Base-by-base conservation (phyloP, 1,140 invertebrate genomes). In the Drosophila ficusphila region DNA sequence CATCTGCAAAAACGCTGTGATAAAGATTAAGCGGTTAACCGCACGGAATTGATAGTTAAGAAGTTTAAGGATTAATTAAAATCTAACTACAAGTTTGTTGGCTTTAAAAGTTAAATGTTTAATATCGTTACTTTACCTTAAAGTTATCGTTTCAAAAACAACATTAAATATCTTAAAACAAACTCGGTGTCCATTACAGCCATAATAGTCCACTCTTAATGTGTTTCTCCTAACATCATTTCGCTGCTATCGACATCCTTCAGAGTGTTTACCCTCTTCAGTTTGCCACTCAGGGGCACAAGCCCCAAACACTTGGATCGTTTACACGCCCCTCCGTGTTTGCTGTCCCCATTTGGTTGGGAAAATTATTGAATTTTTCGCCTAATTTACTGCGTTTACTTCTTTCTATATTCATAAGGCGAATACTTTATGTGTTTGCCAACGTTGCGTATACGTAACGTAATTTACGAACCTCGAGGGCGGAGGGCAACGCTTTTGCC, bases 391-490 rank as follows among this genome's bases (percentile, higher is more conserved):
- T 76, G 60, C 56, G 65, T 69, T 86, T 65, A 67, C 49, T 62
- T 85, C 38, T 70, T 65, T 54, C 36, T 79, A 56, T 76, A 79
- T 83, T 83, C 81, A 83, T 85, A 85, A 86, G 25, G 65, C 60
- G 79, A 67, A 73, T 68, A 75, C 54, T 85, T 76, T 83, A 78
- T 76, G 60, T 48, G 71, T 49, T 79, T 47, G 61, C 69, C 52
- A 81, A 79, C 76, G 67, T 61, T 86, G 72, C 76, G 81, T 85
- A 86, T 85, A 86, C 81, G 81, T 69, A 85, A 86, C 67, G 57
- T 79, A 79, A 85, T 86, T 85, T 85, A 85, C 72, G 85, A 61
- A 60, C 19, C 69, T 72, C 47, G 16, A 31, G 9, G 23, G 54
- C 1, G 14, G 12, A 42, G 62, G 27, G n/a, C 8, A 21, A 4